Evolutionary conservation across 2,797 vertebrate species (phyloP), one percentile per base, ranked within the genome.

Genomic region (Anguilla anguilla): DNA sequence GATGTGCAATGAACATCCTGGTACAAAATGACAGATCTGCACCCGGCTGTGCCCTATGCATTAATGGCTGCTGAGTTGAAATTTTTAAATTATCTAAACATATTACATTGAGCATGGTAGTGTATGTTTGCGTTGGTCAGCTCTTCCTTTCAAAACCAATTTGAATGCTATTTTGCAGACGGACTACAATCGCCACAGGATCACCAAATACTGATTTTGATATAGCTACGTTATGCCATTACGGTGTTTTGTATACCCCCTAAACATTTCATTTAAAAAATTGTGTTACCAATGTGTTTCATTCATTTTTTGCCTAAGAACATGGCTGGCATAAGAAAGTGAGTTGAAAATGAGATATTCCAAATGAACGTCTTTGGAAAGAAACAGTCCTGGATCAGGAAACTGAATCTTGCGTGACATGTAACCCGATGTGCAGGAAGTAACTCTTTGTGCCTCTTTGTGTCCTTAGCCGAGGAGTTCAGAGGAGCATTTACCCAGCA

Each of bases 351-450:
- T 64, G 25, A 53, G n/a, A 22, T 43, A 35, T 2, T 87, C 59
- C 39, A 49, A 67, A 67, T 31, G 59, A 87, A 57, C 43, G 25
- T n/a, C 51, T 87, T 10, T 84, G 64, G 19, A 51, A 83, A 35
- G 31, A 28, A n/a, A 25, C 31, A 43, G 81, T 57, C 15, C 3
- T 0, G 43, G 43, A 31, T 15, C 46, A 84, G 39, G n/a, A 53
- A 81, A 15, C 2, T 83, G 82, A 83, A 87, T 83, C 81, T 35
- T 25, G 64, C 61, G 10, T 59, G 67, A 74, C 11, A 0, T 31
- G 43, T 51, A 25, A 39, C 53, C 35, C 25, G 10, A 69, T 28
- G 64, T 10, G 4, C 74, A 46, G 74, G 74, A 79, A 79, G 74
- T 43, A 17, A 46, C 35, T 1, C 39, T 43, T 79, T 39, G 43